A percentile compares a stretch with the other conserved stretches of the same genome.
Evolutionary conservation across 2,113 vertebrate genomes (phyloP).

Genomic region (Aplodontia rufa): DNA sequence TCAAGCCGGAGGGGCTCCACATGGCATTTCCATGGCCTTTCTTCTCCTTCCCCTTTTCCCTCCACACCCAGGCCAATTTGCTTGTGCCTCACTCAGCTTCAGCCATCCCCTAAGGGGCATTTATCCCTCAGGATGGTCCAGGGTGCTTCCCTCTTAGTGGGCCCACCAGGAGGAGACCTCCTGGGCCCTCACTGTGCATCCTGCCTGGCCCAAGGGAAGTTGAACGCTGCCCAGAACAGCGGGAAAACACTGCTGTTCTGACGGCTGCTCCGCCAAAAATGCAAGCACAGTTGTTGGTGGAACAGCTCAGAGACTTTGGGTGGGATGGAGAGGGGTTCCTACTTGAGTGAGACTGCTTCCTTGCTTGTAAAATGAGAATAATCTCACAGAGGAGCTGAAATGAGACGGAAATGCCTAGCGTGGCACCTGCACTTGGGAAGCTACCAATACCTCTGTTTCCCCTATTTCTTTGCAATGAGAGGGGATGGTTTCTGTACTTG

Average conservation of each 20-base stretch:
- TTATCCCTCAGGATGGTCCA: neutral
- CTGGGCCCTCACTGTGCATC: neutral
- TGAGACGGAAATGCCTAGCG: neutral
- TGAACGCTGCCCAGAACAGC: neutral
- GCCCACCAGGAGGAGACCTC: neutral
- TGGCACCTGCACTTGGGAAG: neutral
- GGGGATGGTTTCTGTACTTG: neutral
- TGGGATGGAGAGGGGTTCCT: neutral
- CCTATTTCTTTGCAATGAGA: neutral
- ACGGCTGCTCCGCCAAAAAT: neutral
- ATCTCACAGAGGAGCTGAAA: neutral
- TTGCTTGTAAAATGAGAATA: neutral
- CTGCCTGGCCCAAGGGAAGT: neutral
- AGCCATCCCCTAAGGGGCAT: neutral
- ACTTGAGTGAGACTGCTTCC: neutral
- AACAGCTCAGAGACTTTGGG: neutral
- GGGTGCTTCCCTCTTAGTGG: neutral
- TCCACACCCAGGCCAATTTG: neutral
- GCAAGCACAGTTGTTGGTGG: neutral
- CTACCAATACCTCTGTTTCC: neutral
- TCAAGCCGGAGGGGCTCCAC: neutral
- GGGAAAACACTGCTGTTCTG: neutral
- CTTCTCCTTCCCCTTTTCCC: neutral
- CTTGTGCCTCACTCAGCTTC: neutral
- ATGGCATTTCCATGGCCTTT: neutral